These are phyloP conservation scores for Archivesica marissinica DNA, from an alignment of 1,140 invertebrate genomes.

Conservation along the genomic window DNA sequence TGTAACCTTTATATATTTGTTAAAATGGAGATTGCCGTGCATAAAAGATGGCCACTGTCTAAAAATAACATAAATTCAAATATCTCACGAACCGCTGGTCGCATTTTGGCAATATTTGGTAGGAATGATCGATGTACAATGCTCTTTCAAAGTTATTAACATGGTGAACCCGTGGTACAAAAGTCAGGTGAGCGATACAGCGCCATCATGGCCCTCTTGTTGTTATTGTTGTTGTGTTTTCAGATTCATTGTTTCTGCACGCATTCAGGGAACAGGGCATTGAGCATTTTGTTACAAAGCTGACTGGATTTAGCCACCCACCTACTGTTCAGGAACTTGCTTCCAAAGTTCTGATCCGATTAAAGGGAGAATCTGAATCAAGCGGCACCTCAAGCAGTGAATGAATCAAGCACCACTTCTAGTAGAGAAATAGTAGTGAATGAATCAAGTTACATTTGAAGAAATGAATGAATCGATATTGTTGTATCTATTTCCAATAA, in stretches of 20 bases:
- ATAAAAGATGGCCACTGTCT: no score
- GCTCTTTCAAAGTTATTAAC: no score
- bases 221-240: constrained; percentile 27
- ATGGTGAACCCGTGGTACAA: no score
- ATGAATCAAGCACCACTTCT: constrained; percentile 23
- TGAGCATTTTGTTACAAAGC: constrained; percentile 38
- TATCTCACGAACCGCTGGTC: no score
- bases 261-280: constrained; percentile 69
- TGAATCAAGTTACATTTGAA: not conserved
- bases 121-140: no score
- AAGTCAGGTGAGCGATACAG: no score
- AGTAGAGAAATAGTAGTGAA: not conserved
- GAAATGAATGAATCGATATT: no score
- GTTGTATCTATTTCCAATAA: no score
- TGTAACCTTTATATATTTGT: no score
- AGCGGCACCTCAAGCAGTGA: constrained; percentile 64
- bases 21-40: no score
- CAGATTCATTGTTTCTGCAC: constrained; percentile 67
- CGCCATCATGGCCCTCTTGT: not conserved
- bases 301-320: constrained; percentile 12
- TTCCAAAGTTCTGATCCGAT: constrained; percentile 52
- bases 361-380: constrained; percentile 61
- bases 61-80: no score
- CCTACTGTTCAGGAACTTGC: constrained; percentile 66
- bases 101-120: no score